Evolutionary conservation across 2,113 vertebrate species (phyloP).

Genomic region (Lasiurus borealis): DNA sequence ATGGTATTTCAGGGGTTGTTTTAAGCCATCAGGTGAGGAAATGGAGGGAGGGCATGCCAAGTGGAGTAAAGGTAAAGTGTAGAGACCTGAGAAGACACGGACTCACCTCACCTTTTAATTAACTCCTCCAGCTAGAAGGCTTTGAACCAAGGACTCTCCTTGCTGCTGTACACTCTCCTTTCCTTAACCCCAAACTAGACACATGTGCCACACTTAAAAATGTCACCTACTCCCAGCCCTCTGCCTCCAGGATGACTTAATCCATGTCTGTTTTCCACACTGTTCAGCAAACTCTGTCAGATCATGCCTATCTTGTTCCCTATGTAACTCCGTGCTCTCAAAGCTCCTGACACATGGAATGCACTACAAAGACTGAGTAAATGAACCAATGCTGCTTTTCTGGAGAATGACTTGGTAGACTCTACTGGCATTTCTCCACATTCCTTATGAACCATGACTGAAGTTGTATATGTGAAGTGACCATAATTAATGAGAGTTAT

Average conservation of each 20-base stretch:
- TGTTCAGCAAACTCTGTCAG: background rate
- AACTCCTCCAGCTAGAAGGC: background rate
- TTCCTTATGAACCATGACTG: background rate
- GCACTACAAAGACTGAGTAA: background rate
- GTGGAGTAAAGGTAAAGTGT: background rate
- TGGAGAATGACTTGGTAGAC: background rate
- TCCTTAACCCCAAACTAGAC: background rate
- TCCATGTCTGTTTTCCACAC: background rate
- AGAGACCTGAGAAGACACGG: background rate
- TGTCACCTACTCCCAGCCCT: background rate
- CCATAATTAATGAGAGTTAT: constrained; percentile 24
- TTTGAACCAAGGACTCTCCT: background rate
- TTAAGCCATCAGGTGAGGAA: background rate
- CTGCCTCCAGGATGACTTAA: background rate
- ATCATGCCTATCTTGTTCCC: background rate
- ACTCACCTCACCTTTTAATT: too few relatives aligned
- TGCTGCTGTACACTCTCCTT: background rate
- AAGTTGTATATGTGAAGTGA: background rate
- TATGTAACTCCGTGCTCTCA: background rate
- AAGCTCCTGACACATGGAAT: background rate
- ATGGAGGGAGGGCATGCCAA: background rate
- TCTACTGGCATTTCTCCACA: background rate
- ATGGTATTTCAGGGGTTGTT: background rate
- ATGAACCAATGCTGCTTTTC: background rate
- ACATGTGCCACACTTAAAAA: background rate